Base-by-base conservation (phyloP, 2,113 vertebrate genomes). In the Elephantulus edwardii region DNA sequence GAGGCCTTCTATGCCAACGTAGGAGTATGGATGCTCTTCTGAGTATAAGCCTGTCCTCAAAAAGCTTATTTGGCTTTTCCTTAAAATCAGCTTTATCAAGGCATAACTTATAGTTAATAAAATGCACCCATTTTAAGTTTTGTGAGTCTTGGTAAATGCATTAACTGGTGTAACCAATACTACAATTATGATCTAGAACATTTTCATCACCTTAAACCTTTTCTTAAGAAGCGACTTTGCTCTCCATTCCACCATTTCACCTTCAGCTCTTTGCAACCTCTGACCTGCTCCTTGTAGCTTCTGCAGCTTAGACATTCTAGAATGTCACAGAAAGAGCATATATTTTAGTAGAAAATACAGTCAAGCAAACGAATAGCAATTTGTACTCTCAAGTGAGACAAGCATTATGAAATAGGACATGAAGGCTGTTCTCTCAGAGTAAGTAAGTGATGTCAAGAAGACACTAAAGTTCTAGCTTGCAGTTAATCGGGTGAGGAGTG, bases 1-100 rank as follows among this genome's bases (percentile, higher is more conserved):
- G n/a, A n/a, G n/a, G n/a, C n/a, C n/a, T n/a, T n/a, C n/a, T n/a
- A n/a, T n/a, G n/a, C n/a, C n/a, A n/a, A n/a, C n/a, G n/a, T n/a
- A n/a, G n/a, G 30, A 40, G 35, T 13, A 11, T 44, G 74, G 44
- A 6, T 6, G 22, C n/a, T n/a, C 1, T 85, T 74, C 62, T 44
- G 60, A 84, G 58, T 46, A 76, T 54, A 71, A 76, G 77, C 5
- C 50, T 84, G 4, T 26, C 35, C 30, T 80, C 28, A 68, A 46
- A 24, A 40, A 64, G 28, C 4, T 46, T 64, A 33, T 12, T 62
- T 0, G 4, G 74, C 71, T n/a, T 75, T 78, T 90, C 52, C 42
- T 91, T 68, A 85, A 79, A 95, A 83, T 22, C 10, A 75, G 19
- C 12, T 85, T 83, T 56, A 68, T 56, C 30, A 33, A 89, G 58